Base-by-base conservation (phyloP, 2,888 invertebrate genomes). In the Andrena trimmerana region DNA sequence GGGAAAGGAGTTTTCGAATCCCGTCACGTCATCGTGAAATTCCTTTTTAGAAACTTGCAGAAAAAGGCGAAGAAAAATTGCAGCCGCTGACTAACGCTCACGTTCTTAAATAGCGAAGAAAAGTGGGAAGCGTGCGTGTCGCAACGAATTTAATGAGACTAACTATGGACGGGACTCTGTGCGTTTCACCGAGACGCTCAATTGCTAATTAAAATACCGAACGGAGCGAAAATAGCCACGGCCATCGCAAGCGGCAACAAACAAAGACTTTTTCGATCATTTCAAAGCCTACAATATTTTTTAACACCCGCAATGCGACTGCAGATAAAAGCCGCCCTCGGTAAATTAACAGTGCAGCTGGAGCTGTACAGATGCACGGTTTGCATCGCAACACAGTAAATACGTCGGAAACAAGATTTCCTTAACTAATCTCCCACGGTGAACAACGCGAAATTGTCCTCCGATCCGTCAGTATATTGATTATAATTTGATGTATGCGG, bases 201-300 rank as follows among this genome's bases (percentile, higher is more conserved):
- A 82, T 83, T 75, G 67, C 69, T 84, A 83, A 83, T 84, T 84
- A 68, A 78, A 84, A 83, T 83, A 78, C 59, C 74, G 68, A 72
- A 65, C 68, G 52, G 59, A 63, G 63, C 68, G 54, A 78, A 75
- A 72, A 84, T 69, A 75, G 59, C 27, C 29, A 42, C 20, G 5
- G 27, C 16, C 48, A 10, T 50, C 42, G 29, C 20, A 5, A 31
- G 8, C 24, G 52, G 24, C 29, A 62, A 66, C 20, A 50, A 63
- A 67, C 54, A 50, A 33, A 71, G 8, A 48, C 29, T 10, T 50
- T 33, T 24, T 33, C 20, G 27, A 7, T 31, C 4, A 27, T n/a
- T 33, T 10, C 16, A 20, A 27, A 36, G 0, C 33, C 5, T 60
- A 31, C 59, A 3, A 8, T 31, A 74, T 48, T 63, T 65, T 36